Base-by-base conservation (phyloP, 2,797 vertebrate species). In the Crocodylus rhombifer region DNA sequence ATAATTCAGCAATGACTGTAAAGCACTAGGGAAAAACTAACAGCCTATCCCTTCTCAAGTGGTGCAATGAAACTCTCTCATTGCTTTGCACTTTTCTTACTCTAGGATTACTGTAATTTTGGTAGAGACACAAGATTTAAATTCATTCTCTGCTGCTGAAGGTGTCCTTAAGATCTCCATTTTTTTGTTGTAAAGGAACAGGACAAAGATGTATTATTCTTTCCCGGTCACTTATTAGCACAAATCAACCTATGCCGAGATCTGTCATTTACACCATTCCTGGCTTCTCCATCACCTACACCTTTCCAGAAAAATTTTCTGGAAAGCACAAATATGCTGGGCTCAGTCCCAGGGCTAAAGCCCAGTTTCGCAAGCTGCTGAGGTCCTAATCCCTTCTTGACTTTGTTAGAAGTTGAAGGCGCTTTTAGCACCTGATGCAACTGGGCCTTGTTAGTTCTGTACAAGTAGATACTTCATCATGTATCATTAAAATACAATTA, bases 1-100 rank as follows among this genome's bases (percentile, higher is more conserved):
- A 26, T 92, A 81, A 94, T 91, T 94, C 80, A 79, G 17, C 87
- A 80, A 80, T 82, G 74, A 75, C 42, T 91, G 63, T 89, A 89
- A 87, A n/a, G 23, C 25, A 77, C 12, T 65, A 62, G 86, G 60
- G 55, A 75, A 42, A 87, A 93, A 84, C 73, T 60, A 86, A 58
- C 57, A 88, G 61, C 3, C 30, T 76, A 65, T 64, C 25, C 73
- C 30, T 42, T 89, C 51, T 69, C 23, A 65, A 57, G 80, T 20
- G 89, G 55, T 65, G 20, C 71, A 67, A 79, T 85, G 87, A 75
- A 65, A 80, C 25, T 74, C 84, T 57, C 2, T 69, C 86, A 4
- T 82, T 92, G 12, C 10, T 91, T 86, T 92, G 18, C 87, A 77
- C 14, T 78, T 91, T 9, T 62, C 21, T 65, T 56, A 74, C 75